Evolutionary conservation across 1,140 invertebrate genomes (phyloP).

Genomic region (Drosophila paulistorum): DNA sequence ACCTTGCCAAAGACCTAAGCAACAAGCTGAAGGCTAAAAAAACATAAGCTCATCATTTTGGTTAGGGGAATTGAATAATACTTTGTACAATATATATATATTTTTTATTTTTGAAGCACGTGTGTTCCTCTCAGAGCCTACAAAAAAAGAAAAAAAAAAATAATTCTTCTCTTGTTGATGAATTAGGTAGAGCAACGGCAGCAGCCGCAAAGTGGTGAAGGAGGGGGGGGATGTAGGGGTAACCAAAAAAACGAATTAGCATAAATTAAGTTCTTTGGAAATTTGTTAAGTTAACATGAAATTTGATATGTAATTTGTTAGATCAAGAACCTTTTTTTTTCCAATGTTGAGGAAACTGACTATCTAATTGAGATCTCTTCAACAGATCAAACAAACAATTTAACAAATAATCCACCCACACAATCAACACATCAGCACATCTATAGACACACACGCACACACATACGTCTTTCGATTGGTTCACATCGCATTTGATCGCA

Average conservation of each 20-base stretch:
- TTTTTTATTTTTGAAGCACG: conserved; percentile 16
- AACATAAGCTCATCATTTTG: conserved; percentile 47
- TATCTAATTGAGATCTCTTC: conserved; percentile 67
- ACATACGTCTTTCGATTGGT: too few species aligned
- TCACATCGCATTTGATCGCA: conserved; percentile 23
- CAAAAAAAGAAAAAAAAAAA: too few species aligned
- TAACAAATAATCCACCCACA: conserved; percentile 38
- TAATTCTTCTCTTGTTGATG: conserved; percentile 23
- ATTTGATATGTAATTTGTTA: conserved; percentile 48
- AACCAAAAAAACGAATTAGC: conserved; percentile 34
- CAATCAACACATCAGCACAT: conserved; percentile 27
- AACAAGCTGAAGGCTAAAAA: conserved; percentile 21
- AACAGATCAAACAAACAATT: conserved; percentile 33
- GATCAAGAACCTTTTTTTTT: conserved; percentile 6
- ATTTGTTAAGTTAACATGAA: conserved; percentile 35
- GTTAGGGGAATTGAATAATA: conserved; percentile 32
- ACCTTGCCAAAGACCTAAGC: conserved; percentile 29
- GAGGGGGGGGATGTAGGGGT: neutral
- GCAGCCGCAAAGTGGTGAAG: neutral
- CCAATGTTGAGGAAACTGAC: conserved; percentile 27
- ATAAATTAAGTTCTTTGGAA: conserved; percentile 48
- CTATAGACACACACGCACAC: neutral
- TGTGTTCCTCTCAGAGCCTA: conserved; percentile 24
- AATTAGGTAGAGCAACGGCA: conserved; percentile 35
- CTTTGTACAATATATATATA: conserved; percentile 9